phyloP scores from a whole-genome alignment of 1,140 invertebrate species.

The Chironomus striatipennis region DNA sequence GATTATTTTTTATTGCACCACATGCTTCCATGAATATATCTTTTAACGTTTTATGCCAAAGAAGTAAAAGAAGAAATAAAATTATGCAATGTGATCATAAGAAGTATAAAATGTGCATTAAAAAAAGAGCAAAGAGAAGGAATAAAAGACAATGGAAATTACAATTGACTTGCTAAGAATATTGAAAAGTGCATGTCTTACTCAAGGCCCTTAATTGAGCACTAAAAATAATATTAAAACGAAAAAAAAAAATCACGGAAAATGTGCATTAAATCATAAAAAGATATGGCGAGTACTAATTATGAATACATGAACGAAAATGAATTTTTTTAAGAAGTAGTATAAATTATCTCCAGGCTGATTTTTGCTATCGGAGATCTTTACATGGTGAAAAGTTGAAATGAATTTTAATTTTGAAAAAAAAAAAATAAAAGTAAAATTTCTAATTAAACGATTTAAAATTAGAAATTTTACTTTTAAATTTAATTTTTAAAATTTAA shows the following conservation, averaged over 20 bases:
- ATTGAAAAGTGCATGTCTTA: not conserved
- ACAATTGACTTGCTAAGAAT: not conserved
- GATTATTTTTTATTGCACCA: constrained; percentile 11
- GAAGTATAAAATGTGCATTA: too few relatives aligned
- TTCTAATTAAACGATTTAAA: too few relatives aligned
- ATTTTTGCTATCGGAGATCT: not conserved
- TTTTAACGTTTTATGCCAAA: not conserved
- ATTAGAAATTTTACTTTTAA: too few relatives aligned
- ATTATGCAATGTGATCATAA: not conserved
- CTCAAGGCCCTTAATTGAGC: constrained; percentile 22
- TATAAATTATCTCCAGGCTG: too few relatives aligned
- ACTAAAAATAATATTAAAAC: constrained; percentile 3
- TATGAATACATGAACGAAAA: not conserved
- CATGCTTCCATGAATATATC: not conserved
- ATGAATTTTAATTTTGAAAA: not conserved
- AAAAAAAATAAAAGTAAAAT: too few relatives aligned
- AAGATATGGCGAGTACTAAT: not conserved
- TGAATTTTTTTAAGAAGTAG: not conserved
- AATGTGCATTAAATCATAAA: constrained; percentile 20
- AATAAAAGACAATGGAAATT: constrained; percentile 8
- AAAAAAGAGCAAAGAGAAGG: not conserved
- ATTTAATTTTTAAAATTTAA: too few relatives aligned
- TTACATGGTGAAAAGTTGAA: not conserved
- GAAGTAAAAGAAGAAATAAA: not conserved
- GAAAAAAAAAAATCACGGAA: not conserved